phyloP scores from a whole-genome alignment of 1,140 invertebrate genomes.

The Drosophila santomea region DNA sequence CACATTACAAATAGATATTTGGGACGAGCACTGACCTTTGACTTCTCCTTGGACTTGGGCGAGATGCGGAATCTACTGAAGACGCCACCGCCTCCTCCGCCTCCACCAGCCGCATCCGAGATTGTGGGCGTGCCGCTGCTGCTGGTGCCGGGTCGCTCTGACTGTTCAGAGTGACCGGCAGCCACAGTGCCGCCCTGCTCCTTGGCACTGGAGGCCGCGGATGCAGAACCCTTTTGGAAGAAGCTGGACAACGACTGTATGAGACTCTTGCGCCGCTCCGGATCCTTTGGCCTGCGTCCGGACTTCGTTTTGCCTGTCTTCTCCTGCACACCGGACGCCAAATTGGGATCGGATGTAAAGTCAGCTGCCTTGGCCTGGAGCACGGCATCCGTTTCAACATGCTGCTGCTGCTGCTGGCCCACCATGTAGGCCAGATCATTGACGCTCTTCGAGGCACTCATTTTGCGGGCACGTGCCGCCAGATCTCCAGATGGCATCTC shows the following conservation, averaged over 20 bases:
- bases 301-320: constrained; percentile 78
- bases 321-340: constrained; percentile 78
- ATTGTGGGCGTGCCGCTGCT: constrained; percentile 75
- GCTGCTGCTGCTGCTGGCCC: constrained; percentile 37
- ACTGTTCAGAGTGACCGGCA: constrained; percentile 71
- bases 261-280: constrained; percentile 91
- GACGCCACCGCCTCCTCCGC: constrained; percentile 83
- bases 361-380: constrained; percentile 58
- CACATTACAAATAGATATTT: background rate
- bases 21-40: constrained; percentile 86
- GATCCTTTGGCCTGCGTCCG: constrained; percentile 87
- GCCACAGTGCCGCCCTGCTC: constrained; percentile 56
- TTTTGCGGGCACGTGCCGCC: constrained; percentile 70
- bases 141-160: constrained; percentile 79
- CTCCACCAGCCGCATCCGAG: constrained; percentile 42
- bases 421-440: constrained; percentile 81
- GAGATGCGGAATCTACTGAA: constrained; percentile 87
- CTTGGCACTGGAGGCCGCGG: constrained; percentile 54
- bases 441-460: constrained; percentile 84
- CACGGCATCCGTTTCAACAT: constrained; percentile 39
- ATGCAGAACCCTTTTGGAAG: constrained; percentile 87
- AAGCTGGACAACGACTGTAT: constrained; percentile 94
- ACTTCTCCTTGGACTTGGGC: constrained; percentile 89
- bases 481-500: constrained; percentile 41
- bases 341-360: constrained; percentile 87